Evolutionary conservation across 2,113 vertebrate species (phyloP).

Genomic region (Cochlearius cochlearius): DNA sequence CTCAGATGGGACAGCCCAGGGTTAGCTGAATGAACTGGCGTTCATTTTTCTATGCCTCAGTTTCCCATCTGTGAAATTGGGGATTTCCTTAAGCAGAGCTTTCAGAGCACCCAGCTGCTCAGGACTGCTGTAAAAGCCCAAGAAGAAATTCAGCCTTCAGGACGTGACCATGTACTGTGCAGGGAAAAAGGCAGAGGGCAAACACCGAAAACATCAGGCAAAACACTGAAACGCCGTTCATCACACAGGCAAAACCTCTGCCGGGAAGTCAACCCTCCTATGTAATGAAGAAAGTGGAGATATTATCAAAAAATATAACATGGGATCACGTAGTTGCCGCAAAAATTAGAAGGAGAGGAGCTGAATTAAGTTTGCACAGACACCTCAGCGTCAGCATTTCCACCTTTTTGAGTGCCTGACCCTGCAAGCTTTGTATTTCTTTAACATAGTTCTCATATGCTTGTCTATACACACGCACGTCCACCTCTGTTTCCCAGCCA

Average conservation of each 20-base stretch:
- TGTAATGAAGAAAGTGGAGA: neutral
- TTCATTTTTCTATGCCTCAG: neutral
- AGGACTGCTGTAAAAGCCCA: neutral
- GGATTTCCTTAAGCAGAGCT: neutral
- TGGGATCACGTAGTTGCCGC: neutral
- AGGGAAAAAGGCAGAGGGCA: neutral
- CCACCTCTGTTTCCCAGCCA: neutral
- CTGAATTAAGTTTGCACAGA: neutral
- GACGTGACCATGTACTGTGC: rapidly evolving
- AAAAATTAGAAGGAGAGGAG: neutral
- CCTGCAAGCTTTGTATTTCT: neutral
- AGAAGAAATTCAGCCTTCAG: neutral
- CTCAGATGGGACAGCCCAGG: neutral
- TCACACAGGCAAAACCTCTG: neutral
- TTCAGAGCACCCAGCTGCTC: neutral
- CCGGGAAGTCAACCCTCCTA: neutral
- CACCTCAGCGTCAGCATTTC: neutral
- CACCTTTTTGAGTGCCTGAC: neutral
- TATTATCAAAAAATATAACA: neutral
- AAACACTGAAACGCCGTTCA: neutral
- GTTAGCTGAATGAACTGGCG: neutral
- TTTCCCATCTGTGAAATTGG: neutral
- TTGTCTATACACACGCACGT: neutral
- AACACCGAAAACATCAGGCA: neutral
- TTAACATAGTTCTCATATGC: neutral